Percentiles rank a stretch among this genome's conserved stretches.
Evolutionary conservation across 2,113 vertebrate species (phyloP).

Genomic region (Aegithalos caudatus): DNA sequence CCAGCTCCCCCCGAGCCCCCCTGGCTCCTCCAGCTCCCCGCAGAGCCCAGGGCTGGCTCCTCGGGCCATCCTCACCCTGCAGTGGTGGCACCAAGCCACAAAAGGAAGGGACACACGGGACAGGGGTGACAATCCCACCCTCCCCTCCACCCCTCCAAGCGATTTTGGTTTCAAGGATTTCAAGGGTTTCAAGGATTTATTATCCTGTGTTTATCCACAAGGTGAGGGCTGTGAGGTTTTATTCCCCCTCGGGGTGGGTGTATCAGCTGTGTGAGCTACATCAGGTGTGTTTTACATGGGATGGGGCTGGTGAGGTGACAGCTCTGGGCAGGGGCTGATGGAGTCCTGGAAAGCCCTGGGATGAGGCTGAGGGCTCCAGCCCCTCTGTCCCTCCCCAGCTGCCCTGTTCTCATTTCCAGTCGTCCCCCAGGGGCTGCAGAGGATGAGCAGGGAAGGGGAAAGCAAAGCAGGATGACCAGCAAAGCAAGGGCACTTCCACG

Average conservation of each 20-base stretch:
- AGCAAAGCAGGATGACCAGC: neutral
- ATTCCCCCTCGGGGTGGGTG: neutral
- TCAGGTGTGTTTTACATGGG: fast-evolving
- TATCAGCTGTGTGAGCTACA: fast-evolving
- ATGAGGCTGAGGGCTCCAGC: neutral
- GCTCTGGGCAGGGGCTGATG: fast-evolving
- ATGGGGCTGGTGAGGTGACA: neutral
- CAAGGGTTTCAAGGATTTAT: neutral
- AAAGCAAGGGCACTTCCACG: neutral
- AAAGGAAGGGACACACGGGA: neutral
- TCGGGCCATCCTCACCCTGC: neutral
- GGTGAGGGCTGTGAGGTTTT: neutral
- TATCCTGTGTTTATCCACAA: fast-evolving
- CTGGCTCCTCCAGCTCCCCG: neutral
- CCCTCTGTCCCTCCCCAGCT: neutral
- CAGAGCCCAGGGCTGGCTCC: neutral
- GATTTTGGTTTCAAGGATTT: fast-evolving
- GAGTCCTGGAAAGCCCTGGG: fast-evolving
- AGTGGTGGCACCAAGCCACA: fast-evolving
- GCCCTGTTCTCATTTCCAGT: neutral
- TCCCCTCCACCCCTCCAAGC: fast-evolving
- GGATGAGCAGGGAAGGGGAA: neutral
- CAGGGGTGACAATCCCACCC: fast-evolving
- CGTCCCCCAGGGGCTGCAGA: neutral
- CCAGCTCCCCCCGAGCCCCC: neutral